Percentiles rank a stretch among this genome's conserved stretches.
Evolutionary conservation across 1,140 invertebrate species (phyloP).

Genomic region (Calephelis nemesis): DNA sequence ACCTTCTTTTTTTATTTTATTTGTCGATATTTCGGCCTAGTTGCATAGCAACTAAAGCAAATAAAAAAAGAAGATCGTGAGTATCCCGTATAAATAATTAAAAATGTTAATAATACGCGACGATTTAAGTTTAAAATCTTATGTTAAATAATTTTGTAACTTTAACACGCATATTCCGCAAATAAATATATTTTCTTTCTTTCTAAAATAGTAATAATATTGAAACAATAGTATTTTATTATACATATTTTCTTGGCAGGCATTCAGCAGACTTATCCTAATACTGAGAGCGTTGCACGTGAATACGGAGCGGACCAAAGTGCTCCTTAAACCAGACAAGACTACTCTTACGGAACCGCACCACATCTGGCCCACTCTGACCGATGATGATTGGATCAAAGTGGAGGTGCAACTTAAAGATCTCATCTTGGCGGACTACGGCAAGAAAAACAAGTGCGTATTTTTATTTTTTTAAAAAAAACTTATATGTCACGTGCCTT

Average conservation of each 20-base stretch:
- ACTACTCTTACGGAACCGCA: conserved; percentile 99
- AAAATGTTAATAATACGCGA: no score
- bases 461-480: neutral
- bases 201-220: no score
- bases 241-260: conserved; percentile 64
- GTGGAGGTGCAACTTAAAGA: conserved; percentile 99
- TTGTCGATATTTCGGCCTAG: no score
- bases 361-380: conserved; percentile 99
- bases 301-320: conserved; percentile 99
- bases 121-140: no score
- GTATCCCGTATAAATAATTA: no score
- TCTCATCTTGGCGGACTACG: conserved; percentile 98
- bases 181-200: no score
- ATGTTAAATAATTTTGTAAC: no score
- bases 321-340: conserved; percentile 98
- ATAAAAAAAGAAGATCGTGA: no score
- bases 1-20: no score
- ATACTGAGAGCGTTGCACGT: conserved; percentile 98
- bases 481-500: neutral
- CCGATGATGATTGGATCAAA: conserved; percentile 99
- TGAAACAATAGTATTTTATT: no score
- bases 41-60: no score
- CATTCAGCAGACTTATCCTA: conserved; percentile 98
- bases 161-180: no score
- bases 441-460: conserved; percentile 98